Conservation (phyloP, 2,797 vertebrate species). For the Argentina silus region DNA sequence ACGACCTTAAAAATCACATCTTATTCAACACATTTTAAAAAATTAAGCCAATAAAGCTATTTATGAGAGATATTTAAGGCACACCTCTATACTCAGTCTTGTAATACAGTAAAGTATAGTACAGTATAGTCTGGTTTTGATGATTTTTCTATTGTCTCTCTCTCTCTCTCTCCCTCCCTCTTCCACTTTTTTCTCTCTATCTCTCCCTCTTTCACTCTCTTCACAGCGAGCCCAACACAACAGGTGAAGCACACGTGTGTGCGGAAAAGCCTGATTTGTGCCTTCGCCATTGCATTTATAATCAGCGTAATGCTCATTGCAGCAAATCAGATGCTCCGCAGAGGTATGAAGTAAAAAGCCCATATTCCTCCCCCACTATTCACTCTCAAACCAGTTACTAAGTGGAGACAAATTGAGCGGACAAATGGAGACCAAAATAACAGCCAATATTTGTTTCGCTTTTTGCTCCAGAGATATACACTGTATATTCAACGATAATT, state of each 20-base stretch:
- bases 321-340: conserved; percentile 96
- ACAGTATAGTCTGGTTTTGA: not conserved
- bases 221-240: conserved; percentile 93
- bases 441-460: conserved; percentile 9
- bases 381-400: conserved; percentile 20
- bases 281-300: conserved; percentile 97
- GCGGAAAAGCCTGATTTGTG: conserved; percentile 97
- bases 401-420: conserved; percentile 10
- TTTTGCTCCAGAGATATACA: conserved; percentile 13
- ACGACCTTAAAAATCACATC: conserved; percentile 56
- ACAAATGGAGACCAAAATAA: conserved; percentile 51
- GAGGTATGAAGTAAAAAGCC: conserved; percentile 89
- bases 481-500: conserved; percentile 14
- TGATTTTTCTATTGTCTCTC: not conserved
- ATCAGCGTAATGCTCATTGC: conserved; percentile 99
- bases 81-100: not conserved
- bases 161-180: conserved; percentile 11
- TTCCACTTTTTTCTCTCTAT: conserved; percentile 6
- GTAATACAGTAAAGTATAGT: not conserved
- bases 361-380: conserved; percentile 1
- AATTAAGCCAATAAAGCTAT: not conserved
- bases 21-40: not conserved
- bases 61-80: not conserved
- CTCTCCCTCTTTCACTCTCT: conserved; percentile 41
- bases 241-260: conserved; percentile 98